Base-by-base conservation (phyloP, 1,140 invertebrate genomes). In the Zaprionus capensis region DNA sequence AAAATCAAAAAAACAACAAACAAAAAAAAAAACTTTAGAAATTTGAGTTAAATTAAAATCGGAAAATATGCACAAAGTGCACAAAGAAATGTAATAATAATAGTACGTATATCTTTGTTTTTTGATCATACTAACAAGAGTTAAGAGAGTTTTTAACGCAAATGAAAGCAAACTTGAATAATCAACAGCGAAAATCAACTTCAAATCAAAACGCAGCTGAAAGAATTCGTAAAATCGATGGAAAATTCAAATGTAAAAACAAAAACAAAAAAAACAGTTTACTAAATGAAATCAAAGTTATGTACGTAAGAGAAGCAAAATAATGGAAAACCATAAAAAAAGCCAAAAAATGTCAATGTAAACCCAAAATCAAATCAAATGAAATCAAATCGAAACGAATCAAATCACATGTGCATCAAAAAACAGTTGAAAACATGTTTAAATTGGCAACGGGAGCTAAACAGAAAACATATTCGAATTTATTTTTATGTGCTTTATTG, bases 1-100 rank as follows among this genome's bases (percentile, higher is more conserved):
- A 58, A 51, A 53, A 5, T 57, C 65, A 56, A 58, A 65, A 77
- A 76, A 46, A 56, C 59, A 67, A 36, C 44, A 71, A 65, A 9
- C 9, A 55, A 70, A 55, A 74, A 53, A 22, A 55, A 74, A 62
- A 7, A 41, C 2, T 6, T 31, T 51, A 34, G 17, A 41, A 38
- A 65, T n/a, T 57, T 57, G 26, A 22, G 24, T 15, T 28, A 67
- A 67, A 57, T 38, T 4, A 20, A 67, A 67, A 57, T 55, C 15
- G 24, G 38, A 49, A 49, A 49, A 24, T 12, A 11, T 51, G 46
- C 46, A 51, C 46, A 51, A 51, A 51, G 46, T 51, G 46, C 46
- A 51, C 46, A 51, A 51, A 51, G 20, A 51, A 51, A 51, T 51
- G 46, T 51, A 51, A 51, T 51, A 51, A 51, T 51, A 51, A 51